These are phyloP conservation scores for Pseudorectes ferrugineus DNA, from an alignment of 2,113 vertebrate genomes.

Conservation along the genomic window DNA sequence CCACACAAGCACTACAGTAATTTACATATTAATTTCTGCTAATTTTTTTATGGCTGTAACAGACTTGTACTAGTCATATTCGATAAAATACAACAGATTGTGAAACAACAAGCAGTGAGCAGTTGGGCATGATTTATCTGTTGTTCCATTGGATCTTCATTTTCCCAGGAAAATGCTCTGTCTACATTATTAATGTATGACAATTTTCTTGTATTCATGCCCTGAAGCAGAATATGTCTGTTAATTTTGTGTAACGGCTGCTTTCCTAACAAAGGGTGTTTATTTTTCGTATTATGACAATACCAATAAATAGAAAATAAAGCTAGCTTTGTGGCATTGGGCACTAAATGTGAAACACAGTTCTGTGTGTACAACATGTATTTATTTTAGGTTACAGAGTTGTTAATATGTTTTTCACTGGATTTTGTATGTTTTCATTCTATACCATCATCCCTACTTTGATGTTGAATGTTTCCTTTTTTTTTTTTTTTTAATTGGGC, in stretches of 20 bases:
- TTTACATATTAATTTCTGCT: conserved; percentile 84
- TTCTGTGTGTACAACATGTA: not conserved
- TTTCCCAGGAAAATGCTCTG: conserved; percentile 57
- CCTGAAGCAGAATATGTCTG: conserved; percentile 41
- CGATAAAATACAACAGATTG: conserved; percentile 65
- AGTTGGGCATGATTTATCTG: conserved; percentile 65
- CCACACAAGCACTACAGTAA: conserved; percentile 62
- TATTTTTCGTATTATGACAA: conserved; percentile 28
- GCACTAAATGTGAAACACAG: not conserved
- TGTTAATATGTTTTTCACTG: not conserved
- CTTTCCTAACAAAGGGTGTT: conserved; percentile 44
- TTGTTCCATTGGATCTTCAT: conserved; percentile 47
- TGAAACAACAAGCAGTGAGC: conserved; percentile 64
- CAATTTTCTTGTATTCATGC: conserved; percentile 51
- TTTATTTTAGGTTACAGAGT: not conserved
- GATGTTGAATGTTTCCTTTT: not conserved
- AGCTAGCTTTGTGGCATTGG: not conserved
- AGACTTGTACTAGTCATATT: conserved; percentile 75
- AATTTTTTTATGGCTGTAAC: conserved; percentile 74
- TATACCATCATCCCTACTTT: not conserved
- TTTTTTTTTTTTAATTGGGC: not conserved
- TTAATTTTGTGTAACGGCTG: conserved; percentile 43
- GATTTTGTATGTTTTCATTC: not conserved
- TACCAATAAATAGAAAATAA: not conserved
- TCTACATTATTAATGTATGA: conserved; percentile 60